Evolutionary conservation across 2,888 invertebrate species (phyloP), one percentile per base, ranked within the genome.

Genomic region (Chaitophorus viminalis): DNA sequence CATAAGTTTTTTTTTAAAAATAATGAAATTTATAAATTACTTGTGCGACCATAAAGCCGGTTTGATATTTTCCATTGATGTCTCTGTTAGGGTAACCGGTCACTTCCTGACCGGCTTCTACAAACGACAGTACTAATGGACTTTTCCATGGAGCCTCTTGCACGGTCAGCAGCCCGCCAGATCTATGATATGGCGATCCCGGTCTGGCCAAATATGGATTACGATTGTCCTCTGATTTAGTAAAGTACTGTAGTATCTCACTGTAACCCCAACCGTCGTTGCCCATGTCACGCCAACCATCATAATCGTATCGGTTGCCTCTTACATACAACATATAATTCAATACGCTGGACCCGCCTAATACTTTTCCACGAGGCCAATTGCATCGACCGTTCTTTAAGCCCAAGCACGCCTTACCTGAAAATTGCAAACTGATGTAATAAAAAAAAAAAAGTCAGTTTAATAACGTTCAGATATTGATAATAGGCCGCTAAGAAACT

Each of bases 261-360:
- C 94, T 93, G 92, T 96, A 98, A 0, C 95, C 94, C 98, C 98
- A 98, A 11, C 97, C 97, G 0, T 95, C 93, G 90, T 98, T 98
- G n/a, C 89, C 89, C 89, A 95, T 91, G 1, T 93, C 92, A 90
- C 96, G 96, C 98, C 98, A 98, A 77, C 94, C 93, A 91, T 98
- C 96, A 91, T 96, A 98, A 91, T 98, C 98, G 90, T 94, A 93
- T 88, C 93, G 93, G 89, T 93, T 96, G 18, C 98, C 98, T 89
- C 98, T 92, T 0, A 97, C 96, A 91, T 98, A 98, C 5, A 97
- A 93, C 97, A 98, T 97, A 91, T 96, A 96, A 91, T 98, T 98
- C 0, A 97, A 92, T 0, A 96, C 95, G 90, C 96, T 95, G 0
- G 95, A 95, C 0, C 98, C 98, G 4, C 98, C 98, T 0, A 98